Base-by-base conservation (phyloP, 1,140 invertebrate species). In the Euura saliciscinereae region DNA sequence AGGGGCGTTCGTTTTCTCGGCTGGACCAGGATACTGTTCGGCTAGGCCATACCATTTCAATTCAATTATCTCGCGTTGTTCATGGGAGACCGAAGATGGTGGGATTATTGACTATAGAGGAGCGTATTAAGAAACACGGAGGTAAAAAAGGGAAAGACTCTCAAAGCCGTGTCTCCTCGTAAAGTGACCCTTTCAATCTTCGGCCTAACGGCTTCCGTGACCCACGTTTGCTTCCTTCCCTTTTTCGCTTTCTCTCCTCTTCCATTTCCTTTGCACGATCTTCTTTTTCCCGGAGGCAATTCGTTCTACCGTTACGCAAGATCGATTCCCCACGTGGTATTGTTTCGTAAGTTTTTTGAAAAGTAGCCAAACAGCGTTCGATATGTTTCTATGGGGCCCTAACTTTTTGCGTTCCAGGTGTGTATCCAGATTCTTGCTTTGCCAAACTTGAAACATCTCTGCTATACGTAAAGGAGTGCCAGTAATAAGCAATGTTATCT, bases 131-230 rank as follows among this genome's bases (percentile, higher is more conserved):
- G 51, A 59, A 59, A 59, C 51, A 11, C 51, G 13, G 51, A 59
- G 51, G 13, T 8, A 59, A n/a, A 59, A n/a, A 59, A 59, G 6
- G 51, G 51, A 59, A 59, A n/a, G 51, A 59, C 13, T 59, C 51
- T 59, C 3, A 4, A n/a, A 59, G 51, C 10, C 13, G 51, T n/a
- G 51, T 59, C 51, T 59, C 13, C 51, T 59, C 51, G 13, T 59
- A 59, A 59, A 59, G 51, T 59, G 51, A 59, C 51, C 51, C 51
- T 59, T 59, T 59, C 51, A 59, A 59, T 59, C 51, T 59, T 59
- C 13, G 51, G 51, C 13, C 51, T 59, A 6, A 59, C 51, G 51
- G 51, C 51, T 59, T 59, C 13, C 5, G 8, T 59, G 51, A 59
- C 51, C 51, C 51, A 28, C 28, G 28, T 28, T 59, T 11, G 8